Conservation (phyloP, 1,140 invertebrate species). For the Tachypleus tridentatus region DNA sequence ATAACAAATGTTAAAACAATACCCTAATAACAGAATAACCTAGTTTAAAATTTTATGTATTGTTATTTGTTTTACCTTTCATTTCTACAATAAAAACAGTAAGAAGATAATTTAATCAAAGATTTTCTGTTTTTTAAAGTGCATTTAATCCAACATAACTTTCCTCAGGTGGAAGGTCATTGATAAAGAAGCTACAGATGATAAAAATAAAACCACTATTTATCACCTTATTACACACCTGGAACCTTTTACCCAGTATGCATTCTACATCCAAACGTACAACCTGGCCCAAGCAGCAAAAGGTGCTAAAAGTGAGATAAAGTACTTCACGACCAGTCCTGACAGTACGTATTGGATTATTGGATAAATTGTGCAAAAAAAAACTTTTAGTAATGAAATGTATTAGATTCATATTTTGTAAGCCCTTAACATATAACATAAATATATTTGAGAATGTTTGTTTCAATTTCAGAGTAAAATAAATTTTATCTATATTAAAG, state of each 20-base stretch:
- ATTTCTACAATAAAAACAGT: too few species aligned
- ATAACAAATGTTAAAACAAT: too few species aligned
- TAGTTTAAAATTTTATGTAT: too few species aligned
- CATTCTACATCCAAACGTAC: conserved; percentile 76
- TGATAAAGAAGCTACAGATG: conserved; percentile 29
- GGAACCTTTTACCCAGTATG: conserved; percentile 74
- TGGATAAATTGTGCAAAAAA: neutral
- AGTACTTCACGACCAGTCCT: conserved; percentile 66
- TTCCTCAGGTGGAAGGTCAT: conserved; percentile 39
- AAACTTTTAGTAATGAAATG: too few species aligned
- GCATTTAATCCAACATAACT: neutral
- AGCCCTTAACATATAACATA: neutral
- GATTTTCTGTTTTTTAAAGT: too few species aligned
- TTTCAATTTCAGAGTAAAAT: conserved; percentile 6
- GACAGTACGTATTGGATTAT: conserved; percentile 43
- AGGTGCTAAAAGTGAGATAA: conserved; percentile 50
- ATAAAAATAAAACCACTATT: conserved; percentile 26
- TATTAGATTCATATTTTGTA: neutral
- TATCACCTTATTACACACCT: conserved; percentile 45
- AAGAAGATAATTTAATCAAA: too few species aligned
- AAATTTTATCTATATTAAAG: conserved; percentile 27
- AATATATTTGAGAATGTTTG: conserved; percentile 8
- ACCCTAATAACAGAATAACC: too few species aligned
- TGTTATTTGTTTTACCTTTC: too few species aligned
- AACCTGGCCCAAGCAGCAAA: conserved; percentile 68